These are phyloP conservation scores for Sinella curviseta DNA, from an alignment of 1,140 invertebrate genomes.

Conservation along the genomic window DNA sequence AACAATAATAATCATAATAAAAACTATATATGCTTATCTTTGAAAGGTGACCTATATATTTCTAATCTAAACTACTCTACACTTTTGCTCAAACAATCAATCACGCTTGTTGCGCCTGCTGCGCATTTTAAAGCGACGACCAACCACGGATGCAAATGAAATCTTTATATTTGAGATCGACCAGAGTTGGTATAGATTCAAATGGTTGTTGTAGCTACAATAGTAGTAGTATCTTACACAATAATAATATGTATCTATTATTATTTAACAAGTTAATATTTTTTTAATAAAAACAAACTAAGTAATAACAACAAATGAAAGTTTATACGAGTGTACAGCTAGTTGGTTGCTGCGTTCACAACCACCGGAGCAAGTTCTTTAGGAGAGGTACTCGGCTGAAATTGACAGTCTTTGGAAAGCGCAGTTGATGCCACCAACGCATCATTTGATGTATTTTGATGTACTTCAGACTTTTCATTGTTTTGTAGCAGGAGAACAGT, in stretches of 20 bases:
- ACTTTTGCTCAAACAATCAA: too few species aligned
- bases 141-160: not conserved
- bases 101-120: too few species aligned
- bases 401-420: slow-evolving; percentile 24
- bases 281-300: not conserved
- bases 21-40: not conserved
- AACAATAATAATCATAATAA: not conserved
- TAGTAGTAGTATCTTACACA: not conserved
- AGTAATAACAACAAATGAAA: not conserved
- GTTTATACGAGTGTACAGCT: not conserved
- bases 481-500: slow-evolving; percentile 59
- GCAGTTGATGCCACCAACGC: not conserved
- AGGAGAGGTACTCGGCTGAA: slow-evolving; percentile 17
- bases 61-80: not conserved
- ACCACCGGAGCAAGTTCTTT: not conserved
- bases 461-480: slow-evolving; percentile 6
- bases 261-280: not conserved
- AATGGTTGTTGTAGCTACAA: slow-evolving; percentile 1
- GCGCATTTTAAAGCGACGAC: too few species aligned
- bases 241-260: too few species aligned
- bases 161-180: slow-evolving; percentile 8
- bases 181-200: slow-evolving; percentile 20
- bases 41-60: not conserved
- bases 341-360: slow-evolving; percentile 14
- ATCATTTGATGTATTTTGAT: not conserved